Base-by-base conservation (phyloP, 2,113 vertebrate species). In the Fukomys damarensis region DNA sequence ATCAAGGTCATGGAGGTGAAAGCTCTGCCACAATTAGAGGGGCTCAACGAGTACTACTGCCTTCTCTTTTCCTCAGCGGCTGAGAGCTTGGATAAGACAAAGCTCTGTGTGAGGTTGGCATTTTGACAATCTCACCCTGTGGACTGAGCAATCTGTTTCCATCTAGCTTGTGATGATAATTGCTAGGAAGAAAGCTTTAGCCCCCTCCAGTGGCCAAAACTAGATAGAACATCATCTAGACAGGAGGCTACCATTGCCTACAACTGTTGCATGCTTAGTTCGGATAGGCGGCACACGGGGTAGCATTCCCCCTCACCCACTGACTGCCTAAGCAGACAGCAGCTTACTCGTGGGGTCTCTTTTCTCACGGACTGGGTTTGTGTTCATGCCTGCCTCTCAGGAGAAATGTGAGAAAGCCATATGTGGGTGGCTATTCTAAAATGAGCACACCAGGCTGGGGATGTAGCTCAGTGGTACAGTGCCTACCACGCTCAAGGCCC, bases 191-290 rank as follows among this genome's bases (percentile, higher is more conserved):
- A 88, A 46, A 90, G 86, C 96, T 96, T 1, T 46, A 77, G 96
- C 59, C 12, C 96, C 96, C 89, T 94, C 97, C 32, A 96, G 95
- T 95, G 98, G 95, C 81, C 86, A 87, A 16, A 59, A 46, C 0
- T 0, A 3, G 87, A 66, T 82, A 96, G 5, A 58, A 63, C 85
- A 80, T n/a, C 2, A 68, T 49, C n/a, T 80, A 85, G 54, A 74
- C 4, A 16, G 66, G 66, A 52, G 35, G 56, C 95, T 61, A 10
- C 0, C 17, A 41, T 8, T 61, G 46, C 24, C n/a, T 35, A 38
- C 5, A 1, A 35, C 14, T 41, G 14, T 26, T 49, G 26, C 41
- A 14, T 3, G 0, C 17, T 43, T 89, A 56, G 32, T 7, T 26
- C 30, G 8, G 4, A 49, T 20, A 82, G 49, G 77, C 43, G 52